phyloP scores from a whole-genome alignment of 2,113 vertebrate species.

The Glaucidium brasilianum region DNA sequence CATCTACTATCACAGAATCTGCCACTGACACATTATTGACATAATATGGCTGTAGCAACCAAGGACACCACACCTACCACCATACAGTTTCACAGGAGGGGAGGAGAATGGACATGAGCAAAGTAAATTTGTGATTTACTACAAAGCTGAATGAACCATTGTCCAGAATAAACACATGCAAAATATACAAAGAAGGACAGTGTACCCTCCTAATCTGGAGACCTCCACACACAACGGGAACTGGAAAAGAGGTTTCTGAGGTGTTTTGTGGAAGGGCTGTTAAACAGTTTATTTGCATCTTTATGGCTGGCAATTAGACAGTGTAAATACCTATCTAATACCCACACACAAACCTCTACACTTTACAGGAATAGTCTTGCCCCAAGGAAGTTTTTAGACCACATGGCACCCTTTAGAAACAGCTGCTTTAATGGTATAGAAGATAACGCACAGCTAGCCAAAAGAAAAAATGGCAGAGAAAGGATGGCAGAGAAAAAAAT shows the following conservation, averaged over 20 bases:
- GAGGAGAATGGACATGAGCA: not conserved
- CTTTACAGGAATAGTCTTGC: not conserved
- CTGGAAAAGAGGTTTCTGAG: not conserved
- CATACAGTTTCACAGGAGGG: not conserved
- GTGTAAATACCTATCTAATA: not conserved
- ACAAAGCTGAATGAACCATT: not conserved
- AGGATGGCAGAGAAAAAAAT: not conserved
- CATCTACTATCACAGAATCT: not conserved
- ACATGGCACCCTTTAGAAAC: not conserved
- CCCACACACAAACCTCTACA: not conserved
- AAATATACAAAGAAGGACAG: not conserved
- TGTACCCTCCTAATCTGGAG: not conserved
- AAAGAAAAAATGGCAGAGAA: not conserved
- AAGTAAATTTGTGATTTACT: not conserved
- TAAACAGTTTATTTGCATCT: not conserved
- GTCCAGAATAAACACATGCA: not conserved
- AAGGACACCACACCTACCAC: not conserved
- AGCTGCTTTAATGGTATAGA: not conserved
- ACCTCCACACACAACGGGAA: not conserved
- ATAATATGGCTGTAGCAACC: not conserved
- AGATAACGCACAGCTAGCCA: not conserved
- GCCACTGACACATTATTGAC: not conserved
- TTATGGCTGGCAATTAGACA: not conserved
- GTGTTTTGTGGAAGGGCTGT: not conserved
- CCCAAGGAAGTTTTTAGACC: not conserved